phyloP scores from a whole-genome alignment of 1,140 invertebrate genomes.

The Lepidurus apus region DNA sequence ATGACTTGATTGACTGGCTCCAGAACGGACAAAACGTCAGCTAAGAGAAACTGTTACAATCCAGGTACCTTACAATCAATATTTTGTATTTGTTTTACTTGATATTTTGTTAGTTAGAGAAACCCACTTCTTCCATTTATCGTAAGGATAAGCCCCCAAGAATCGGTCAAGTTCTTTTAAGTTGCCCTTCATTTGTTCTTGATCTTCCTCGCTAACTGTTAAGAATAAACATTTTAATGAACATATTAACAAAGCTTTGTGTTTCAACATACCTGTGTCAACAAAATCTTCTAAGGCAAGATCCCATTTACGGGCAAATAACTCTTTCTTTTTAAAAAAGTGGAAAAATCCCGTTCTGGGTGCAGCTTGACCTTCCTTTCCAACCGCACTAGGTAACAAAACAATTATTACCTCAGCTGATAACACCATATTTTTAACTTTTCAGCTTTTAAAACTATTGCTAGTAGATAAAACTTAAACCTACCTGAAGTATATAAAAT shows the following conservation, averaged over 20 bases:
- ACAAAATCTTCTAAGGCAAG: constrained; percentile 52
- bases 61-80: constrained; percentile 26
- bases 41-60: constrained; percentile 27
- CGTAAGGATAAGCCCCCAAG: constrained; percentile 87
- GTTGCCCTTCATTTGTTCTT: constrained; percentile 61
- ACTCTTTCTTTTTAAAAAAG: constrained; percentile 71
- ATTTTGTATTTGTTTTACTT: constrained; percentile 43
- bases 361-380: constrained; percentile 52
- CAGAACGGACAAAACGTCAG: constrained; percentile 38
- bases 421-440: no score
- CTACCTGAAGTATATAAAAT: constrained; percentile 86
- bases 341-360: constrained; percentile 85
- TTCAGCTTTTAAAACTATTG: no score
- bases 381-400: constrained; percentile 50
- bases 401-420: constrained; percentile 2
- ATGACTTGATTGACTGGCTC: constrained; percentile 39
- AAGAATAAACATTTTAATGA: not conserved
- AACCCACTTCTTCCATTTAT: constrained; percentile 80
- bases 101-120: constrained; percentile 69
- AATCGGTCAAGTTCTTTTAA: constrained; percentile 69
- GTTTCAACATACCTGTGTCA: constrained; percentile 12
- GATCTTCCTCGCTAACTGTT: constrained; percentile 51
- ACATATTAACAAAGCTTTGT: not conserved
- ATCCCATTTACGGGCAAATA: constrained; percentile 84
- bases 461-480: not conserved